Conservation (phyloP, 2,797 vertebrate species). For the Todus mexicanus region DNA sequence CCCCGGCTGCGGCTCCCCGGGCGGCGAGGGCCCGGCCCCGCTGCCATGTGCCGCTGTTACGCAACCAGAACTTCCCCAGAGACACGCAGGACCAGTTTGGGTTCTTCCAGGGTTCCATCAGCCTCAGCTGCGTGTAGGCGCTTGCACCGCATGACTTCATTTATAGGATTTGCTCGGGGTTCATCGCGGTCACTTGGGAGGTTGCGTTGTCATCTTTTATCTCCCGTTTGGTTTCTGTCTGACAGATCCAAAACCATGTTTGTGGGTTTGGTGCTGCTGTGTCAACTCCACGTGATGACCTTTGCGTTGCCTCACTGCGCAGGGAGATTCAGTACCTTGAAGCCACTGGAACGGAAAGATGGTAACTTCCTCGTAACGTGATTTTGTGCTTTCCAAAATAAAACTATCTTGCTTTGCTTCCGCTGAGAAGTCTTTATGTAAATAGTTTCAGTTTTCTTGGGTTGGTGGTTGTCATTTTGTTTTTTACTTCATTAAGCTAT, state of each 20-base stretch:
- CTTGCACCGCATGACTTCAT: background rate
- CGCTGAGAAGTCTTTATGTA: background rate
- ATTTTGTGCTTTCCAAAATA: background rate
- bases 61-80: background rate
- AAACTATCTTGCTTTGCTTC: background rate
- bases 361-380: slow-evolving; percentile 45
- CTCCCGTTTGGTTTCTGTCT: background rate
- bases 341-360: background rate
- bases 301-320: slow-evolving; percentile 50
- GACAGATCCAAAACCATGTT: slow-evolving; percentile 64
- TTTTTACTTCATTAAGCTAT: background rate
- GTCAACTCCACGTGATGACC: slow-evolving; percentile 19
- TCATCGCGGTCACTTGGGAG: background rate
- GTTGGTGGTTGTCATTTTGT: no score
- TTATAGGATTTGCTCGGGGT: background rate
- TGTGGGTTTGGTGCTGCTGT: slow-evolving; percentile 48
- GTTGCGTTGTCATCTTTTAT: background rate
- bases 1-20: background rate
- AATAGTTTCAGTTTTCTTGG: background rate
- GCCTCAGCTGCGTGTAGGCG: background rate
- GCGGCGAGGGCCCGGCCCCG: background rate
- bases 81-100: slow-evolving; percentile 35
- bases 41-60: background rate
- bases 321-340: background rate
- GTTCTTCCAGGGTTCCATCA: background rate